phyloP scores from a whole-genome alignment of 1,140 invertebrate genomes.

The Agraylea sexmaculata region DNA sequence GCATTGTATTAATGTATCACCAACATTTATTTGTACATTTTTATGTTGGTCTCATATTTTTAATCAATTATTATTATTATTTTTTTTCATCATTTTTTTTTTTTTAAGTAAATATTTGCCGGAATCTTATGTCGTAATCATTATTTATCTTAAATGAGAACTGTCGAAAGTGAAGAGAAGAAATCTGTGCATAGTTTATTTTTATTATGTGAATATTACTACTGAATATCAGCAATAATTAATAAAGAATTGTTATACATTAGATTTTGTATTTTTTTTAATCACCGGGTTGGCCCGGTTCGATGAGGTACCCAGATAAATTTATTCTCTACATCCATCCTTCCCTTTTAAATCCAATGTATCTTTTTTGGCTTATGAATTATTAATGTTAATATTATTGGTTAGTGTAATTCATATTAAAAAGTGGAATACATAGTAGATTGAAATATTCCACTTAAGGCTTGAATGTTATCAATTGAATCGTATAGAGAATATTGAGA shows the following conservation, averaged over 20 bases:
- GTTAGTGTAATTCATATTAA: too few species aligned
- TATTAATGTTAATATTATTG: too few species aligned
- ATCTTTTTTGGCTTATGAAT: too few species aligned
- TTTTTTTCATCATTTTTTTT: not conserved
- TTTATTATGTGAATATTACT: conserved; percentile 44
- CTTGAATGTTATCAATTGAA: too few species aligned
- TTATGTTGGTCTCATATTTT: not conserved
- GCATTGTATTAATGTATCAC: not conserved
- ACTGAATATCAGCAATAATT: conserved; percentile 23
- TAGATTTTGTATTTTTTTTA: conserved; percentile 9
- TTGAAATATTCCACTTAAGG: too few species aligned
- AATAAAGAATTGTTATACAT: conserved; percentile 24
- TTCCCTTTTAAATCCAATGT: too few species aligned
- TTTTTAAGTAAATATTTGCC: not conserved
- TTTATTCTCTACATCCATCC: too few species aligned
- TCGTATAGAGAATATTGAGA: too few species aligned
- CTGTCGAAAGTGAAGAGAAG: conserved; percentile 12
- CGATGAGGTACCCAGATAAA: too few species aligned
- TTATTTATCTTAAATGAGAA: conserved; percentile 2
- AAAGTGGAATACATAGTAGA: too few species aligned
- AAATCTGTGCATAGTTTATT: conserved; percentile 46
- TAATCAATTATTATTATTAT: conserved; percentile 1
- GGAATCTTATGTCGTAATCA: conserved; percentile 2
- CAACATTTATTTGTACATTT: not conserved
- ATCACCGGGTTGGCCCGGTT: too few species aligned